These are phyloP conservation scores for Neoarius graeffei DNA, from an alignment of 2,113 vertebrate genomes.

Conservation along the genomic window DNA sequence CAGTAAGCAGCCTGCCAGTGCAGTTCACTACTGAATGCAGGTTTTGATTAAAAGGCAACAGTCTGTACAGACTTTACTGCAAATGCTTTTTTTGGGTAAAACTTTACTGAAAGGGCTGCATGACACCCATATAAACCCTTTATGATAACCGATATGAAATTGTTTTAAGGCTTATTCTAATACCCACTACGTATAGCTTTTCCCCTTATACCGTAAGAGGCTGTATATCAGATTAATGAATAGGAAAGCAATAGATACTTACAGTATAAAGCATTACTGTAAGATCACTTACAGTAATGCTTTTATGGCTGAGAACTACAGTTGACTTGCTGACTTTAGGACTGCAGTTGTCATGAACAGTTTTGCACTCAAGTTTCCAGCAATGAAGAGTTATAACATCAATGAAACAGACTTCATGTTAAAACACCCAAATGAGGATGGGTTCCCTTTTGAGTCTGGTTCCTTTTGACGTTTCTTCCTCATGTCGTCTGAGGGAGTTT, in stretches of 20 bases:
- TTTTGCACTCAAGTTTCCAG: too few species aligned
- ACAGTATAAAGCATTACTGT: too few species aligned
- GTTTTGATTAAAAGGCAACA: neutral
- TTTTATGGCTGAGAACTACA: too few species aligned
- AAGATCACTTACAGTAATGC: too few species aligned
- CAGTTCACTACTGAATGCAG: neutral
- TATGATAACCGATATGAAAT: neutral
- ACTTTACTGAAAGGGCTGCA: neutral
- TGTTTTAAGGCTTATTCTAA: neutral
- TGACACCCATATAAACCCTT: neutral
- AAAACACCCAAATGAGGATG: too few species aligned
- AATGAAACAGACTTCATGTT: too few species aligned
- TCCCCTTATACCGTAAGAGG: neutral
- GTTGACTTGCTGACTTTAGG: too few species aligned
- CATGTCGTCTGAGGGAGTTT: too few species aligned
- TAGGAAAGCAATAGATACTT: neutral
- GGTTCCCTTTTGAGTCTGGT: too few species aligned
- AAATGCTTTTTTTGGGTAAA: neutral
- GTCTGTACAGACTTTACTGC: neutral
- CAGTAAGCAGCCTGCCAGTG: slow-evolving; percentile 58
- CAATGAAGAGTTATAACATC: too few species aligned
- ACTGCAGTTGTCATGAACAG: too few species aligned
- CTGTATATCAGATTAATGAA: neutral
- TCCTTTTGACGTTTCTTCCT: too few species aligned
- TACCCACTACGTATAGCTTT: neutral